These are phyloP conservation scores for Eubucco bourcierii DNA, from an alignment of 2,113 vertebrate species.

Conservation along the genomic window DNA sequence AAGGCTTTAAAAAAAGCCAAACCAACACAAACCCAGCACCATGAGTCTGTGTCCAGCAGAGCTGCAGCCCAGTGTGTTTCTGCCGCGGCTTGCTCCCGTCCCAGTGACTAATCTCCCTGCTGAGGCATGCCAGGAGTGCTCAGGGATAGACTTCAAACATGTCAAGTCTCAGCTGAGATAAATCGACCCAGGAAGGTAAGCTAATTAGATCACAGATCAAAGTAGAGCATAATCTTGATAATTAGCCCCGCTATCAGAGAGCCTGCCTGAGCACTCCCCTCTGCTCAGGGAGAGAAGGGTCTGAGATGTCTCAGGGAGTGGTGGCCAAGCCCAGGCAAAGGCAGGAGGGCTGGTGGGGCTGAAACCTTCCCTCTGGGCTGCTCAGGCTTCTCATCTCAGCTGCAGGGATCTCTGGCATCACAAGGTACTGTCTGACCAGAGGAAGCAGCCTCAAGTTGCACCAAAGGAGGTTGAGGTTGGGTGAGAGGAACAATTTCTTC, in stretches of 20 bases:
- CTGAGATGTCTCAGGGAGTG: rapidly evolving
- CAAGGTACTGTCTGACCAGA: neutral
- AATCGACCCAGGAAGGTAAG: neutral
- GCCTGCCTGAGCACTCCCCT: rapidly evolving
- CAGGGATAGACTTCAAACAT: neutral
- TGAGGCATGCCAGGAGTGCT: neutral
- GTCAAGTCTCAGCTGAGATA: neutral
- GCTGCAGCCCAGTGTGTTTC: neutral
- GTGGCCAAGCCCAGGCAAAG: neutral
- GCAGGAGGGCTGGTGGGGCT: neutral
- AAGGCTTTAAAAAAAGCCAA: neutral
- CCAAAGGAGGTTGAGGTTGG: neutral
- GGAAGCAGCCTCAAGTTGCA: neutral
- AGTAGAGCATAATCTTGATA: neutral
- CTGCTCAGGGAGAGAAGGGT: rapidly evolving
- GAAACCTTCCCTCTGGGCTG: neutral
- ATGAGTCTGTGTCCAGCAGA: neutral
- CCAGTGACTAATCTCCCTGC: neutral
- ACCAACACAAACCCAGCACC: neutral
- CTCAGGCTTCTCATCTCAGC: neutral
- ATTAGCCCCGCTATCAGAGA: neutral
- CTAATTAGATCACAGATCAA: slow-evolving; percentile 8
- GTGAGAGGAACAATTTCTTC: neutral
- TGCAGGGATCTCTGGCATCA: neutral
- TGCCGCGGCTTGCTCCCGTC: neutral